Conservation (phyloP, 2,888 invertebrate genomes). For the Nudaria mundana region DNA sequence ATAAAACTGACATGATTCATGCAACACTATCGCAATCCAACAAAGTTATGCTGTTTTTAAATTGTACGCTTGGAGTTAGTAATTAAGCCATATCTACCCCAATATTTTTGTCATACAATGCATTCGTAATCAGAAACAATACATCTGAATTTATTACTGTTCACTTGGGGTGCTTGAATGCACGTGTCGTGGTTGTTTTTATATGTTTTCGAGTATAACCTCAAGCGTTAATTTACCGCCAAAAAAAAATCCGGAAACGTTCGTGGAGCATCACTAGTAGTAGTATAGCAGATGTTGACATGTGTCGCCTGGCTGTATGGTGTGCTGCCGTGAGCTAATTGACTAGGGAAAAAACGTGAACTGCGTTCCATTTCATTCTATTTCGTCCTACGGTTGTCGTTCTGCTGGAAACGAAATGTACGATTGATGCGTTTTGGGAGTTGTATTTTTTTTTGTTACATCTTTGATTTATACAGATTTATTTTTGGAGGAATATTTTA, state of each 20-base stretch:
- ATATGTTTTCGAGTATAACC: conserved; percentile 47
- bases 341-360: conserved; percentile 65
- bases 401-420: conserved; percentile 38
- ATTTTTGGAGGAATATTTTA: too few relatives aligned
- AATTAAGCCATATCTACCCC: conserved; percentile 7
- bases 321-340: conserved; percentile 63
- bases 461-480: conserved; percentile 20
- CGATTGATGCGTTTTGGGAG: conserved; percentile 40
- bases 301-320: conserved; percentile 58
- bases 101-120: conserved; percentile 10
- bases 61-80: conserved; percentile 4
- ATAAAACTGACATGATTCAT: background rate
- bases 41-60: background rate
- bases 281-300: conserved; percentile 78
- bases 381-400: conserved; percentile 14
- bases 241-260: conserved; percentile 71
- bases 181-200: conserved; percentile 45
- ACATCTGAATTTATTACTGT: conserved; percentile 26
- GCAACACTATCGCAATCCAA: background rate
- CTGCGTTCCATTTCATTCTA: conserved; percentile 39
- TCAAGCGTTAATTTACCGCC: conserved; percentile 60
- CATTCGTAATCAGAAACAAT: conserved; percentile 20
- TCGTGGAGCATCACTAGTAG: conserved; percentile 62
- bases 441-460: conserved; percentile 25
- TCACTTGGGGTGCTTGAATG: conserved; percentile 33